Evolutionary conservation across 37 sponge, comb jelly and placozoan genomes (phyloP).

Genomic region (Tethya wilhelma): DNA sequence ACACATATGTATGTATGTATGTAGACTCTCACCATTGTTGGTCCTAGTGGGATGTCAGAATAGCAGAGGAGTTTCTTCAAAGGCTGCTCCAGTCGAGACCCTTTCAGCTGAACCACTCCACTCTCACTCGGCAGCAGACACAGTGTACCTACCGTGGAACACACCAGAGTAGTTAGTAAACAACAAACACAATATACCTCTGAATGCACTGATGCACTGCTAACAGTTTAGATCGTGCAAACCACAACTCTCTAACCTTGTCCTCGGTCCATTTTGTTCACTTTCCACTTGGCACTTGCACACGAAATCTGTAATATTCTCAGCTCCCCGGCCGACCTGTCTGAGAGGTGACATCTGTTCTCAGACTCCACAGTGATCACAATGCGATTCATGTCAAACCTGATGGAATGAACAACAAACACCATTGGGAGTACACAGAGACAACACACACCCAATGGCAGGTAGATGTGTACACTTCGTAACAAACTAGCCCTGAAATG

Average conservation of each 20-base stretch:
- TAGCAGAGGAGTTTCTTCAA: background rate
- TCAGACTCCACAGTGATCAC: slow-evolving; percentile 61
- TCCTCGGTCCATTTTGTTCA: slow-evolving; percentile 21
- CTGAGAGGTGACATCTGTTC: slow-evolving; percentile 38
- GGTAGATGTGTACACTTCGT: no score
- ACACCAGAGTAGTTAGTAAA: background rate
- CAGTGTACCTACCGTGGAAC: slow-evolving; percentile 6
- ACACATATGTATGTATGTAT: background rate
- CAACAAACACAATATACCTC: background rate
- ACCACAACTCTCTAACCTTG: slow-evolving; percentile 22
- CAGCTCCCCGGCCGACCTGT: slow-evolving; percentile 40
- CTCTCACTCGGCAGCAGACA: slow-evolving; percentile 50
- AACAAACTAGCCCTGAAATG: no score
- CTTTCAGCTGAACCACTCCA: slow-evolving; percentile 55
- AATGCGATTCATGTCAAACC: slow-evolving; percentile 54
- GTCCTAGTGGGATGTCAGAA: slow-evolving; percentile 62
- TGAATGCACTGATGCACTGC: background rate
- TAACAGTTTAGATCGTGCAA: no score
- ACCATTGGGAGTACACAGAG: no score
- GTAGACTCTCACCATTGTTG: slow-evolving; percentile 25
- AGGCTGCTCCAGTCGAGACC: background rate
- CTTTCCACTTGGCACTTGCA: slow-evolving; percentile 45
- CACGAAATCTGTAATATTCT: slow-evolving; percentile 53
- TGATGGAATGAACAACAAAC: background rate
- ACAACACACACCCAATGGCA: no score